These are phyloP conservation scores for Myotis davidii DNA, from an alignment of 2,113 vertebrate genomes.

Conservation along the genomic window DNA sequence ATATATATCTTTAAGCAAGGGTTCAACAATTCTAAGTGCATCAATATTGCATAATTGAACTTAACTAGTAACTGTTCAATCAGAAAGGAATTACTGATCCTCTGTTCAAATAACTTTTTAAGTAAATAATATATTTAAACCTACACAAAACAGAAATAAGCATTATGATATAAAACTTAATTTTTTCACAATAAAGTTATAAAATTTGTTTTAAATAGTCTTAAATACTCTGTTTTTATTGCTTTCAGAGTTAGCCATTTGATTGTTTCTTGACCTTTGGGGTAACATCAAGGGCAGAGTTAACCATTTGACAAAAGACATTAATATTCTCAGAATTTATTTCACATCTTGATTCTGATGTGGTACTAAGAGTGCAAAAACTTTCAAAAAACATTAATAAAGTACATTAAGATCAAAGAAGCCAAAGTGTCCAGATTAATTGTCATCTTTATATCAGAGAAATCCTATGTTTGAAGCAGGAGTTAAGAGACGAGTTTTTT, in stretches of 20 bases:
- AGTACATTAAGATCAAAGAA: background rate
- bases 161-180: background rate
- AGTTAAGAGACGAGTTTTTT: background rate
- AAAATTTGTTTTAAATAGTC: background rate
- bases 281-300: background rate
- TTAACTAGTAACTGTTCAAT: background rate
- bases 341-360: background rate
- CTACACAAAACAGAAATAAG: background rate
- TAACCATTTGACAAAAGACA: background rate
- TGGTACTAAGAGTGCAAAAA: background rate
- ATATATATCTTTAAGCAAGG: slow-evolving; percentile 52
- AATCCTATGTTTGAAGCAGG: background rate
- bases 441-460: background rate
- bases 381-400: background rate
- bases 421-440: background rate
- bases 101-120: background rate
- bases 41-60: slow-evolving; percentile 18
- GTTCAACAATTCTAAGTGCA: slow-evolving; percentile 14
- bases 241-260: background rate
- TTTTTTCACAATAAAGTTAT: background rate
- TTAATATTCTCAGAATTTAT: background rate
- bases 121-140: background rate
- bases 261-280: background rate
- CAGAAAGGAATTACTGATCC: background rate
- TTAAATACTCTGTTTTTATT: background rate